phyloP scores from a whole-genome alignment of 2,797 vertebrate species.

The Margarornis squamiger region DNA sequence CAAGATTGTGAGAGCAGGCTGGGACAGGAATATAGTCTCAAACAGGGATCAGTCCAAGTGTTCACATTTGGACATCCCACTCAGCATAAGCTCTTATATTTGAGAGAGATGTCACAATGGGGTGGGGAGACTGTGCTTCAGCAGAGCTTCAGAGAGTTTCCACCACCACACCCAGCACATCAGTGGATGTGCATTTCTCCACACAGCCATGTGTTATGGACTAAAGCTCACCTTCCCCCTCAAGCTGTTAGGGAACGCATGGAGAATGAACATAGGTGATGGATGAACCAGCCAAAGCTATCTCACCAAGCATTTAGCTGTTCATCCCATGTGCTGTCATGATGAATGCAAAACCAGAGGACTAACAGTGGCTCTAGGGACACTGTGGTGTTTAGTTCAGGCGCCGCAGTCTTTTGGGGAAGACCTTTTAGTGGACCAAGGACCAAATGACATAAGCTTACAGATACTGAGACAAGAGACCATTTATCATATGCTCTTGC shows the following conservation, averaged over 20 bases:
- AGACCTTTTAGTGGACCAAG: not conserved
- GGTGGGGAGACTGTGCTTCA: not conserved
- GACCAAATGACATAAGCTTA: not conserved
- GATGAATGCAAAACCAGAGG: not conserved
- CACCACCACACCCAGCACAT: not conserved
- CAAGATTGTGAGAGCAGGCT: not conserved
- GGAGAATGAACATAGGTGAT: not conserved
- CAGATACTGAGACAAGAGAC: not conserved
- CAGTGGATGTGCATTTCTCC: not conserved
- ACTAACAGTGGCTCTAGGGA: not conserved
- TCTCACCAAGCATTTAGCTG: not conserved
- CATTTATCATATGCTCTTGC: not conserved
- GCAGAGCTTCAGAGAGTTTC: not conserved
- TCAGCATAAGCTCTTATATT: not conserved
- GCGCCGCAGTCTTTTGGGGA: not conserved
- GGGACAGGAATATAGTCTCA: not conserved
- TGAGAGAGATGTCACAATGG: fast-evolving
- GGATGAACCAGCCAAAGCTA: not conserved
- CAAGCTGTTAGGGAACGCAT: not conserved
- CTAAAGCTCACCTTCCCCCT: not conserved
- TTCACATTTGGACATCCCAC: not conserved
- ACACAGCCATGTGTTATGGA: not conserved
- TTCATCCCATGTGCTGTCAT: fast-evolving
- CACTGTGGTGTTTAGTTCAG: not conserved
- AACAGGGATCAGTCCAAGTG: not conserved